These are phyloP conservation scores for Hymenopus coronatus DNA, from an alignment of 2,888 invertebrate genomes.

Conservation along the genomic window DNA sequence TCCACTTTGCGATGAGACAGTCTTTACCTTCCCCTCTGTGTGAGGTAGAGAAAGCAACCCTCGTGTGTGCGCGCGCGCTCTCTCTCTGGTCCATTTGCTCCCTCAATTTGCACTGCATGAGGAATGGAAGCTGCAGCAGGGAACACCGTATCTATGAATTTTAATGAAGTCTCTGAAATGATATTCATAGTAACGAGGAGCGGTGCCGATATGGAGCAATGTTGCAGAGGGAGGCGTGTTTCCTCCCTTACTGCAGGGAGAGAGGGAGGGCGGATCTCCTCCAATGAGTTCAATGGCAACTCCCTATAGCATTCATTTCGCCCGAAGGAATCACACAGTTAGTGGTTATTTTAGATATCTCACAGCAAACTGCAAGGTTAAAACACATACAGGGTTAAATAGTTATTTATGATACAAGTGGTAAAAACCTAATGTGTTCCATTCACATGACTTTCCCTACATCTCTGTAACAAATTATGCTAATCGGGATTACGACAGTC, in stretches of 20 bases:
- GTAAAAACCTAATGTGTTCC: too few species aligned
- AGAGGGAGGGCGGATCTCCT: too few species aligned
- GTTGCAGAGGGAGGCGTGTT: background rate
- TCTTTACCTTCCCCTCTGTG: background rate
- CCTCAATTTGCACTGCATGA: slow-evolving; percentile 24
- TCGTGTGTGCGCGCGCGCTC: background rate
- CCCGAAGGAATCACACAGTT: too few species aligned
- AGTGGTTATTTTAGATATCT: too few species aligned
- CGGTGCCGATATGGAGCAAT: background rate
- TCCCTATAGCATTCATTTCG: background rate
- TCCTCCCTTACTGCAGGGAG: too few species aligned
- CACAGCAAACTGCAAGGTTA: too few species aligned
- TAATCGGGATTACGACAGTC: too few species aligned
- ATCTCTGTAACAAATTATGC: too few species aligned
- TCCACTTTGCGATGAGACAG: slow-evolving; percentile 2
- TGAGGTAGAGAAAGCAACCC: background rate
- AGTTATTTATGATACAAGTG: too few species aligned
- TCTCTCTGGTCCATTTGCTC: slow-evolving; percentile 11
- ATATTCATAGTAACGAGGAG: slow-evolving; percentile 26
- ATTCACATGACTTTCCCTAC: too few species aligned
- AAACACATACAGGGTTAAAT: too few species aligned
- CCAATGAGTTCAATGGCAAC: too few species aligned
- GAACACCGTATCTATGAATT: slow-evolving; percentile 27
- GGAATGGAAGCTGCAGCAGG: slow-evolving; percentile 15
- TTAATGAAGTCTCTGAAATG: slow-evolving; percentile 29